phyloP scores from a whole-genome alignment of 1,140 invertebrate species.

The Cydia pomonella region DNA sequence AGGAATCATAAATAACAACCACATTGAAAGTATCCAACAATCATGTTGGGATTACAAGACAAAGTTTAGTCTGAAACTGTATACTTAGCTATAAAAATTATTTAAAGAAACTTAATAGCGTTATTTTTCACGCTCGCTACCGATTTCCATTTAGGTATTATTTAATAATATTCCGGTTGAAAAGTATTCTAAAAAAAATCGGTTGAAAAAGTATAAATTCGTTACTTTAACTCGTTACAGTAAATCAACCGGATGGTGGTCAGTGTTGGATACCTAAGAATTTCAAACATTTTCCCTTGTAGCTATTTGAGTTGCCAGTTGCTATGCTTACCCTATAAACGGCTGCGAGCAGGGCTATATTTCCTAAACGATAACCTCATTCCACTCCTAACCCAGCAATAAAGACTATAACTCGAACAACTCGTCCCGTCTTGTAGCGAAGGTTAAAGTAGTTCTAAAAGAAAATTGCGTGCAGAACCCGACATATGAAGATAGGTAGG shows the following conservation, averaged over 20 bases:
- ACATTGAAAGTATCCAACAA: neutral
- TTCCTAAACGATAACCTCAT: constrained; percentile 9
- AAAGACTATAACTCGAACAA: constrained; percentile 13
- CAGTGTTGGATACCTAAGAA: no score
- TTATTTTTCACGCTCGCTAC: no score
- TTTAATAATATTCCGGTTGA: no score
- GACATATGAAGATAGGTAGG: constrained; percentile 1
- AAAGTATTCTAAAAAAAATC: no score
- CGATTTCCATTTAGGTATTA: no score
- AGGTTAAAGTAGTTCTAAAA: constrained; percentile 20
- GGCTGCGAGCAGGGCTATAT: neutral
- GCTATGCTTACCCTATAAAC: no score
- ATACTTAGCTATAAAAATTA: no score
- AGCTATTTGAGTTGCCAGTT: neutral
- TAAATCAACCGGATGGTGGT: no score
- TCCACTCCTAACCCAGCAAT: constrained; percentile 6
- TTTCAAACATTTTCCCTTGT: neutral
- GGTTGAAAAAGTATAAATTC: no score
- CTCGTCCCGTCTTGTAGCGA: constrained; percentile 15
- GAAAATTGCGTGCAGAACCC: constrained; percentile 24
- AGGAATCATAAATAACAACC: neutral
- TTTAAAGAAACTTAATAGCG: no score
- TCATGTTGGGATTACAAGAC: neutral
- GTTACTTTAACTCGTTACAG: no score
- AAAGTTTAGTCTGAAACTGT: no score